A percentile compares a stretch with the other conserved stretches of the same genome.
These are phyloP conservation scores for Oscheius myriophilus DNA, from an alignment of 2,888 invertebrate species.

Conservation along the genomic window DNA sequence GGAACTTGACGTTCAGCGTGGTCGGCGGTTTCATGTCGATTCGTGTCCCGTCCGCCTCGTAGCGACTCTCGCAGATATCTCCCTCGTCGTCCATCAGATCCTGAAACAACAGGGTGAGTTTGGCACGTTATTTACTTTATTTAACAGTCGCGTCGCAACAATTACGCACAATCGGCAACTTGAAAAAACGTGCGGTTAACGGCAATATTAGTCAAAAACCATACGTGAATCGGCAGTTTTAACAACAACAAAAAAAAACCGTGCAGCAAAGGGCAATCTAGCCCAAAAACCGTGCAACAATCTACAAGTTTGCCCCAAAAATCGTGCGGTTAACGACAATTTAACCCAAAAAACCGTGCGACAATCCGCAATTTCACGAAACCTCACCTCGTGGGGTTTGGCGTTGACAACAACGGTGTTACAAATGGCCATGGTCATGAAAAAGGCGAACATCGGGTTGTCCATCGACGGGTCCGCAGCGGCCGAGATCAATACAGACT, in stretches of 20 bases:
- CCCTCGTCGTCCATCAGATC: constrained; percentile 58
- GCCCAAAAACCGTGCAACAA: too few relatives aligned
- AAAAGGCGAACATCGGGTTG: constrained; percentile 76
- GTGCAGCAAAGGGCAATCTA: too few relatives aligned
- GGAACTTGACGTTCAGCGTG: constrained; percentile 22
- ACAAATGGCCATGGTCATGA: constrained; percentile 89
- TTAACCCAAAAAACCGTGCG: too few relatives aligned
- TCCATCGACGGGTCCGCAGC: constrained; percentile 34
- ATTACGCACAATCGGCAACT: too few relatives aligned
- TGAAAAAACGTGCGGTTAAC: too few relatives aligned
- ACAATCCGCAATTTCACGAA: not conserved
- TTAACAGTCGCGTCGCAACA: too few relatives aligned
- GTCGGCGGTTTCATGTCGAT: not conserved
- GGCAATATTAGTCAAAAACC: too few relatives aligned
- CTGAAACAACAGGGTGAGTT: not conserved
- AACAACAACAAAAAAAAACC: too few relatives aligned
- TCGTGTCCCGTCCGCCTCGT: constrained; percentile 33
- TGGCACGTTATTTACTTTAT: too few relatives aligned
- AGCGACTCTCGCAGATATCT: constrained; percentile 45
- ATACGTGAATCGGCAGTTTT: too few relatives aligned
- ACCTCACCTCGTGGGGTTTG: constrained; percentile 79
- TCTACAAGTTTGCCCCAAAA: too few relatives aligned
- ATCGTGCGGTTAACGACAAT: too few relatives aligned
- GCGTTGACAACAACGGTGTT: constrained; percentile 89
- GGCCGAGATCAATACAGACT: constrained; percentile 24